These are phyloP conservation scores for Masticophis lateralis DNA, from an alignment of 2,797 vertebrate species.

Conservation along the genomic window DNA sequence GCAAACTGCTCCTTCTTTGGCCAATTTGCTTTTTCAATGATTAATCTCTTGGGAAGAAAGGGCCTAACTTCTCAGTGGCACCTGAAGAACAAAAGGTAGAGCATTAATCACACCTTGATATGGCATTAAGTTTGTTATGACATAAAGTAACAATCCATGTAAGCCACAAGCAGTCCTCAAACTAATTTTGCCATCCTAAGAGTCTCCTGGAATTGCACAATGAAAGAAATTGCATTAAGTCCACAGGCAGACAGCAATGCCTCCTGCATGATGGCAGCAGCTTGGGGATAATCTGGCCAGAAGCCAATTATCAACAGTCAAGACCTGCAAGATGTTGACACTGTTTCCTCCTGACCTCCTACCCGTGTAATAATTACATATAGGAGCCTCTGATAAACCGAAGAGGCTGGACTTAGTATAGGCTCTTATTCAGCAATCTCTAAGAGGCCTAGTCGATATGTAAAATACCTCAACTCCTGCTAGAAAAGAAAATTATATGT, in stretches of 20 bases:
- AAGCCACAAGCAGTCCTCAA: not conserved
- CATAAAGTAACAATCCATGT: not conserved
- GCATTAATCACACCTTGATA: not conserved
- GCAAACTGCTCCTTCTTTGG: not conserved
- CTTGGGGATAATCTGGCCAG: not conserved
- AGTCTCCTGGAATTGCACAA: not conserved
- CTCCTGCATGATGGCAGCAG: not conserved
- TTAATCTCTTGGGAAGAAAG: not conserved
- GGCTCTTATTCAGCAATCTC: not conserved
- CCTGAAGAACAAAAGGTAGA: not conserved
- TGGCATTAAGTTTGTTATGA: not conserved
- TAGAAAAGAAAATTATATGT: not conserved
- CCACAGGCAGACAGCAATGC: not conserved
- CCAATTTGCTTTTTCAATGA: not conserved
- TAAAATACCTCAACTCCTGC: not conserved
- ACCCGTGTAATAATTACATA: not conserved
- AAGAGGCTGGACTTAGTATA: not conserved
- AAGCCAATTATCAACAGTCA: not conserved
- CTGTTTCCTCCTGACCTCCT: not conserved
- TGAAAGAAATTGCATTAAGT: not conserved
- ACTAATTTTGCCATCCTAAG: not conserved
- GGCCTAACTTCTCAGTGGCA: not conserved
- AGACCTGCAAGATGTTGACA: not conserved
- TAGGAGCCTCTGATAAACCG: not conserved
- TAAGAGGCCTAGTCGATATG: not conserved